These are phyloP conservation scores for Ornithorhynchus anatinus DNA, from an alignment of 2,113 vertebrate species.

Conservation along the genomic window DNA sequence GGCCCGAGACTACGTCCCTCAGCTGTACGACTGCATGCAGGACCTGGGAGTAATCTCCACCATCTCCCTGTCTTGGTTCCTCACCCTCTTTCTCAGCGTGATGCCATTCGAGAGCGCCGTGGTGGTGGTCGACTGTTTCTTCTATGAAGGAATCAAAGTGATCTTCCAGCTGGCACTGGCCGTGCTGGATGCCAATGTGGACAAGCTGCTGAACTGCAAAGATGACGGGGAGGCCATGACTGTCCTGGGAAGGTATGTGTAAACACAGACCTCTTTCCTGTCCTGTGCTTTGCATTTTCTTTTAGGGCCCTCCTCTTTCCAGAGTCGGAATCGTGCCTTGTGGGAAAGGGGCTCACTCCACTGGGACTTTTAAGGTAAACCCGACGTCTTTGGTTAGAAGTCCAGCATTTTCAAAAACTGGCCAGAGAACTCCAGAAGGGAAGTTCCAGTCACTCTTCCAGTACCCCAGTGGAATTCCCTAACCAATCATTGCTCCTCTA, in stretches of 20 bases:
- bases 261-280: background rate
- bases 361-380: background rate
- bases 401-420: background rate
- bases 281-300: background rate
- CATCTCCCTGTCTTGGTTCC: conserved; percentile 98
- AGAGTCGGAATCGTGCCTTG: background rate
- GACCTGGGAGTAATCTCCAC: conserved; percentile 97
- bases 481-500: too few species aligned
- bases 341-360: background rate
- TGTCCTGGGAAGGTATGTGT: conserved; percentile 88
- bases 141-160: conserved; percentile 98
- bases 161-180: conserved; percentile 97
- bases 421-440: accelerated
- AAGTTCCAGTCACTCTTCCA: too few species aligned
- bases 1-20: conserved; percentile 91
- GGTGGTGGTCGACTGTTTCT: conserved; percentile 98
- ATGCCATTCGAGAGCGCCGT: conserved; percentile 98
- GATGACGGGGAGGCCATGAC: conserved; percentile 99
- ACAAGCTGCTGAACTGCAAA: conserved; percentile 92
- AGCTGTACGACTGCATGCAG: conserved; percentile 99
- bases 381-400: background rate
- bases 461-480: too few species aligned
- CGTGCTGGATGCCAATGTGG: conserved; percentile 93
- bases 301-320: background rate
- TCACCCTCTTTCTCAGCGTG: conserved; percentile 96